Conservation (phyloP, 2,888 invertebrate species). For the Teinopalpus imperialis region DNA sequence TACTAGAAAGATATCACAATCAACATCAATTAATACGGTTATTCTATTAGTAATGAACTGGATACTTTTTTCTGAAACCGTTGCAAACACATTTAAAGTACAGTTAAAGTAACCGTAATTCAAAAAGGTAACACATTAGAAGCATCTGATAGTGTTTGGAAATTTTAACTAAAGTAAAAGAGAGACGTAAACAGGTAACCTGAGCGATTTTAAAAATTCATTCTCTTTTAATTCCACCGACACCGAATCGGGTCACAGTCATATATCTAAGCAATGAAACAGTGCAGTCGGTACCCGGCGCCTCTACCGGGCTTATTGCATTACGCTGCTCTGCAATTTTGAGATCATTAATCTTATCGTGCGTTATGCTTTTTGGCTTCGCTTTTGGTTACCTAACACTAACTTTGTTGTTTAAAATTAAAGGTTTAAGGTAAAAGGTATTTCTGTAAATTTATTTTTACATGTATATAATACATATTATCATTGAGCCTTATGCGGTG, state of each 20-base stretch:
- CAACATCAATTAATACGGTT: too few species aligned
- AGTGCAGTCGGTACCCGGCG: slow-evolving; percentile 50
- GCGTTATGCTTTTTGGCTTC: slow-evolving; percentile 55
- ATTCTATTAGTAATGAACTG: too few species aligned
- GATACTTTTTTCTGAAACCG: too few species aligned
- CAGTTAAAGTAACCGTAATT: too few species aligned
- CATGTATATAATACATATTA: too few species aligned
- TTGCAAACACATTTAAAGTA: too few species aligned
- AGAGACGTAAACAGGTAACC: slow-evolving; percentile 25
- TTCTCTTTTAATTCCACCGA: slow-evolving; percentile 50
- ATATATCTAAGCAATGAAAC: slow-evolving; percentile 60
- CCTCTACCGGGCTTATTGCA: slow-evolving; percentile 66
- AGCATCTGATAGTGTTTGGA: too few species aligned
- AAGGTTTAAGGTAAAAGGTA: too few species aligned
- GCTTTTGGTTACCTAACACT: slow-evolving; percentile 33
- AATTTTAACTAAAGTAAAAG: slow-evolving; percentile 28
- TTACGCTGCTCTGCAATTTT: slow-evolving; percentile 73
- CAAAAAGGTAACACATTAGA: too few species aligned
- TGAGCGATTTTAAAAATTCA: slow-evolving; percentile 40
- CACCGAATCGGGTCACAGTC: slow-evolving; percentile 42
- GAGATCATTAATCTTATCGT: slow-evolving; percentile 75
- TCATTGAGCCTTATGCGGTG: too few species aligned
- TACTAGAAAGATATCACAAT: too few species aligned
- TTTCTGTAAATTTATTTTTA: too few species aligned
- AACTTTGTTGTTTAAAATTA: slow-evolving; percentile 27